Conservation (phyloP, 30 jellyfish, hydroid and myxozoan genomes). For the Aurelia sp. region DNA sequence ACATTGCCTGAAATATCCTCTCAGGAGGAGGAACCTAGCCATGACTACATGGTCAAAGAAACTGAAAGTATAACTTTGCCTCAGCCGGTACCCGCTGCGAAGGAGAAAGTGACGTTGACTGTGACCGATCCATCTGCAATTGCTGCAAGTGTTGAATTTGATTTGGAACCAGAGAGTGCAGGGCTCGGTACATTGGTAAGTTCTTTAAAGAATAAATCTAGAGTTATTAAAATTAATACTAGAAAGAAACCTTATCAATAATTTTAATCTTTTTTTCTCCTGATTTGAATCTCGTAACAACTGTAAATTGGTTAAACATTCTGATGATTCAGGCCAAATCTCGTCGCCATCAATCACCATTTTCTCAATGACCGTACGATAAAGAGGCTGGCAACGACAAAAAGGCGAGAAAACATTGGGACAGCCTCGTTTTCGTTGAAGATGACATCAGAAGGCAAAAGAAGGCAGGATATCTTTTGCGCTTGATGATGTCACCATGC, state of each 20-base stretch:
- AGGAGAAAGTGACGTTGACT: conserved; percentile 18
- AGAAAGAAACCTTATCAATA: not conserved
- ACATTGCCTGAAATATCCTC: conserved; percentile 8
- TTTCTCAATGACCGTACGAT: too few species aligned
- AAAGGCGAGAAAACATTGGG: too few species aligned
- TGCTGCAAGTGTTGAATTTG: conserved; percentile 10
- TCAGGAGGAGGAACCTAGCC: not conserved
- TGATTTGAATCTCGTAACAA: too few species aligned
- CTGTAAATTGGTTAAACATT: too few species aligned
- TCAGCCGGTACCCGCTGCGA: not conserved
- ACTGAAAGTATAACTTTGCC: not conserved
- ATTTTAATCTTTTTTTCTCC: too few species aligned
- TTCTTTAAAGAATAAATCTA: not conserved
- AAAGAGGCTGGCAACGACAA: too few species aligned
- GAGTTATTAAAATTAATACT: not conserved
- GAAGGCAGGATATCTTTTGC: too few species aligned
- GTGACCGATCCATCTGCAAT: conserved; percentile 71
- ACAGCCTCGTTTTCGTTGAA: too few species aligned
- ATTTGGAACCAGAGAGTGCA: not conserved
- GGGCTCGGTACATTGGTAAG: conserved; percentile 18
- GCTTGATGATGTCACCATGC: too few species aligned
- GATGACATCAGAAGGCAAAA: too few species aligned
- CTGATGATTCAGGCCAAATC: too few species aligned
- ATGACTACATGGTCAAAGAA: not conserved
- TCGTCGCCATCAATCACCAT: too few species aligned